Conservation (phyloP, 2,113 vertebrate species). For the Henicopernis longicauda region DNA sequence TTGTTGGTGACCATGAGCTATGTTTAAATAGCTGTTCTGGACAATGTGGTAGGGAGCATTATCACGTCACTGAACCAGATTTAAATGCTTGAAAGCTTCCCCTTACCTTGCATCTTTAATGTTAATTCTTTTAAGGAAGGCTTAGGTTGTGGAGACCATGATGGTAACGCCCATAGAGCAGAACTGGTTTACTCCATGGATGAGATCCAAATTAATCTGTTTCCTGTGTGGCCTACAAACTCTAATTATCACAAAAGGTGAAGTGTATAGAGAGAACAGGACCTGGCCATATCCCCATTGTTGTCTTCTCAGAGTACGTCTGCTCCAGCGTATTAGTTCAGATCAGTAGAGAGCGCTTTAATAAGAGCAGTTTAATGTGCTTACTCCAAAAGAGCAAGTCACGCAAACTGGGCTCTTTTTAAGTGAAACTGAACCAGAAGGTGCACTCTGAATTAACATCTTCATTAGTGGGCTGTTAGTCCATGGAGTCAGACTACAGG, state of each 20-base stretch:
- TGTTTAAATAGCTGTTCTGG: not conserved
- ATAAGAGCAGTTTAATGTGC: not conserved
- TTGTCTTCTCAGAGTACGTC: not conserved
- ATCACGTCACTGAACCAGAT: not conserved
- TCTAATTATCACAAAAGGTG: not conserved
- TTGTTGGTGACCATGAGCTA: not conserved
- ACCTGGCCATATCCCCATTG: not conserved
- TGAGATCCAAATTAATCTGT: not conserved
- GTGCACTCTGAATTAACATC: not conserved
- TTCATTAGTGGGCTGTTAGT: not conserved
- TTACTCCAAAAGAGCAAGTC: not conserved
- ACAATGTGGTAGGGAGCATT: not conserved
- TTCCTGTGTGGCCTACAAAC: not conserved
- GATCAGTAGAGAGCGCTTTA: not conserved
- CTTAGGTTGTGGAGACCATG: not conserved
- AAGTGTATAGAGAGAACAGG: not conserved
- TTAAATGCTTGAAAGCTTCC: not conserved
- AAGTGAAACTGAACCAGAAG: not conserved
- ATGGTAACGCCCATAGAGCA: not conserved
- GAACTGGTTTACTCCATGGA: accelerated
- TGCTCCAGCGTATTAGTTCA: not conserved
- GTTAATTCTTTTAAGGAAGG: not conserved
- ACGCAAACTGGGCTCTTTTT: not conserved
- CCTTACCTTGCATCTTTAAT: not conserved
- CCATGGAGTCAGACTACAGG: not conserved